Percentiles rank a stretch among this genome's conserved stretches.
These are phyloP conservation scores for Chrysaora quinquecirrha DNA, from an alignment of 30 jellyfish, hydroid and myxozoan genomes.

Conservation along the genomic window DNA sequence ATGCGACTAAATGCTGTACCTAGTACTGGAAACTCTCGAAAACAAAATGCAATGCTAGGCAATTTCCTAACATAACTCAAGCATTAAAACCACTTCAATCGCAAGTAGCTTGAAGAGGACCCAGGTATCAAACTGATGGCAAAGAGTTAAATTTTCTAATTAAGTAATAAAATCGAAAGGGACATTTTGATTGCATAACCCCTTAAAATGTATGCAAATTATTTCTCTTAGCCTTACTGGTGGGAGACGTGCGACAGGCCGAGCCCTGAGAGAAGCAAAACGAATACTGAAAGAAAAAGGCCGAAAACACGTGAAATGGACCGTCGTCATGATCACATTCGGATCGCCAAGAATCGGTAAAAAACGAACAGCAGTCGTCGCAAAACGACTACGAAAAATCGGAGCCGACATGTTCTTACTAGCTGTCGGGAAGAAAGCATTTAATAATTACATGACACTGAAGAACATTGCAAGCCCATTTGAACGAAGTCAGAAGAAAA, in stretches of 20 bases:
- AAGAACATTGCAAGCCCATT: slow-evolving; percentile 52
- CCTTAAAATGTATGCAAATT: too few species aligned
- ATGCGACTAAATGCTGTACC: too few species aligned
- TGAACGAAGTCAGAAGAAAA: slow-evolving; percentile 17
- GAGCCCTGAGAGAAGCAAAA: slow-evolving; percentile 71
- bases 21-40: too few species aligned
- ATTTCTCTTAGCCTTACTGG: slow-evolving; percentile 25
- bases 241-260: slow-evolving; percentile 61
- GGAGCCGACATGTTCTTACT: slow-evolving; percentile 62
- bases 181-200: too few species aligned
- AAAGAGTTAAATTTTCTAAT: too few species aligned
- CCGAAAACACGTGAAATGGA: slow-evolving; percentile 50
- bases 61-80: too few species aligned
- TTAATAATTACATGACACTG: slow-evolving; percentile 44
- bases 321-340: slow-evolving; percentile 52
- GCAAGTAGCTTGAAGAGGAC: too few species aligned
- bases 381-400: slow-evolving; percentile 30
- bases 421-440: slow-evolving; percentile 59
- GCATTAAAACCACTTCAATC: too few species aligned
- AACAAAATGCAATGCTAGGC: too few species aligned
- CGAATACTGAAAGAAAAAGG: slow-evolving; percentile 40
- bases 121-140: too few species aligned
- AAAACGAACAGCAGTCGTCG: slow-evolving; percentile 33
- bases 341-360: slow-evolving; percentile 66
- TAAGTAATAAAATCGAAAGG: too few species aligned